A percentile compares a stretch with the other conserved stretches of the same genome.
These are phyloP conservation scores for Protobothrops mucrosquamatus DNA, from an alignment of 2,113 vertebrate genomes.

Conservation along the genomic window DNA sequence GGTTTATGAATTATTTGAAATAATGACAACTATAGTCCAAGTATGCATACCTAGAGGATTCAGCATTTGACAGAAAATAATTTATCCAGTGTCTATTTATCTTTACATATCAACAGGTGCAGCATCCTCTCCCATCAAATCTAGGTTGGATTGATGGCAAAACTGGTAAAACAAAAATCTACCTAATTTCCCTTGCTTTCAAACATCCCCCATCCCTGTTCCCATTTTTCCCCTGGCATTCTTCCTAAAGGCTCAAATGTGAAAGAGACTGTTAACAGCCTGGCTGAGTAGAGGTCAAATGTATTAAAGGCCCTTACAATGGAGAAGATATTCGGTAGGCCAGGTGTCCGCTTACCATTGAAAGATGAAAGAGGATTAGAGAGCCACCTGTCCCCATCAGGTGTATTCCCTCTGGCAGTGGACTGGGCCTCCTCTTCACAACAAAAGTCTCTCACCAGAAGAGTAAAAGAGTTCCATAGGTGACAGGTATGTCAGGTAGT, in stretches of 20 bases:
- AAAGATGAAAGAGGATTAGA: neutral
- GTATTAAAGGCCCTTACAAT: neutral
- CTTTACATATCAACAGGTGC: neutral
- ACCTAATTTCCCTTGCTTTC: neutral
- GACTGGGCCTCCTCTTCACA: neutral
- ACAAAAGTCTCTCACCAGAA: neutral
- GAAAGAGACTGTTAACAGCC: neutral
- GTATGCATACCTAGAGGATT: neutral
- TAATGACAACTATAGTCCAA: neutral
- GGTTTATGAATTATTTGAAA: neutral
- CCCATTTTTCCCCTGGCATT: neutral
- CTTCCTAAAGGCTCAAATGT: neutral
- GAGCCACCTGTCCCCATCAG: slow-evolving; percentile 14
- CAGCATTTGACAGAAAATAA: neutral
- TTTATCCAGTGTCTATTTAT: neutral
- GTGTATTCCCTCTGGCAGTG: slow-evolving; percentile 6
- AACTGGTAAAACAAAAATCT: neutral
- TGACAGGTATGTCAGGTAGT: neutral
- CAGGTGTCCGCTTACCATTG: neutral
- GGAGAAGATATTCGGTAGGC: neutral
- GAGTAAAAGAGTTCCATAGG: neutral
- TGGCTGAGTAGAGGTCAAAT: neutral
- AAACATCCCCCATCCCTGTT: neutral
- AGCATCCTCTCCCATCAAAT: neutral
- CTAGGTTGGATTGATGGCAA: neutral